These are phyloP conservation scores for Coelopa pilipes DNA, from an alignment of 2,888 invertebrate genomes.

Conservation along the genomic window DNA sequence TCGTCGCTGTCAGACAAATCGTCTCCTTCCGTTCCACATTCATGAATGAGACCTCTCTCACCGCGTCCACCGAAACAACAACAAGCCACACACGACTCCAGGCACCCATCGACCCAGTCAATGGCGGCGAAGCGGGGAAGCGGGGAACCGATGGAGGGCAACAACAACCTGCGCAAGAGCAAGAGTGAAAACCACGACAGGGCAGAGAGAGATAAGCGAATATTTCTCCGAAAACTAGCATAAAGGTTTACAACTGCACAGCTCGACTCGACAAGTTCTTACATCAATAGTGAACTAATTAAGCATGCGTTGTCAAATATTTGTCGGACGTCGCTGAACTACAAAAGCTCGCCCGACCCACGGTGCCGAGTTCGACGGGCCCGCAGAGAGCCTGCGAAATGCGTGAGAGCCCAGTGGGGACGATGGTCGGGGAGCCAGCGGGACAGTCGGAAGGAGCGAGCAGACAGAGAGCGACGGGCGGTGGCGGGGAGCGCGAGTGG, in stretches of 20 bases:
- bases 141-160: too few relatives aligned
- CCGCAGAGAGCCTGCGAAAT: background rate
- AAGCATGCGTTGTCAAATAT: constrained; percentile 64
- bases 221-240: constrained; percentile 33
- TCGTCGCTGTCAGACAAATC: constrained; percentile 4
- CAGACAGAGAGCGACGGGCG: too few relatives aligned
- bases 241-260: constrained; percentile 14
- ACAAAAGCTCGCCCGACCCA: constrained; percentile 42
- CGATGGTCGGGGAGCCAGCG: background rate
- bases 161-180: too few relatives aligned
- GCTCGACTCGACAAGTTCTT: constrained; percentile 16
- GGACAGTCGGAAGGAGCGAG: background rate
- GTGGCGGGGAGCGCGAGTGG: constrained; percentile 6
- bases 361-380: too few relatives aligned
- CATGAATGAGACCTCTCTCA: constrained; percentile 25
- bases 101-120: background rate
- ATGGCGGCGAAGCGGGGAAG: background rate
- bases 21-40: constrained; percentile 25
- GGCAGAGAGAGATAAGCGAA: constrained; percentile 24
- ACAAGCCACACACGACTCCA: background rate
- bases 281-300: constrained; percentile 58
- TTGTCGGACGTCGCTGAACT: constrained; percentile 51
- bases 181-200: too few relatives aligned
- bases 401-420: background rate
- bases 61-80: background rate